Evolutionary conservation across 2,888 invertebrate genomes (phyloP), one percentile per base, ranked within the genome.

Genomic region (Pogonocherus hispidulus): DNA sequence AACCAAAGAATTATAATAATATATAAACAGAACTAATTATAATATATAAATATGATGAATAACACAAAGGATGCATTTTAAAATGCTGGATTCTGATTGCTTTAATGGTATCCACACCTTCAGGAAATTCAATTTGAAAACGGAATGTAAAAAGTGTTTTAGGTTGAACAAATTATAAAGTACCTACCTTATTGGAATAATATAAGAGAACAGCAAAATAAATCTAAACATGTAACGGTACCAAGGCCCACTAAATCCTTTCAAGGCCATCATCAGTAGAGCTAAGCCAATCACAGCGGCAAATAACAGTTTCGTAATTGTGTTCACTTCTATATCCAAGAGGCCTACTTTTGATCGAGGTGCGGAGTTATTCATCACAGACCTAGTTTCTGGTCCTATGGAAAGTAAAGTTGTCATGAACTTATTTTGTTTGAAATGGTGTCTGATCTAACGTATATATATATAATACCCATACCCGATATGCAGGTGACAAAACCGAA

Each of bases 281-380:
- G 98, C 95, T 18, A 98, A 88, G 47, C 95, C 91, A 72, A 99
- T 89, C 0, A 98, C 98, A 64, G 97, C 97, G 71, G 91, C 90
- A 84, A 98, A 99, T 55, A 99, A 87, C 16, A 97, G 90, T 88
- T 99, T 99, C 2, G 99, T 99, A 71, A 99, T 88, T 75, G 96
- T 94, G 87, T 99, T 99, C 66, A 99, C 94, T 87, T 98, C 98
- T 79, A 96, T 89, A 86, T 99, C 99, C 11, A 99, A 87, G 5
- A 97, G 89, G 5, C 99, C 99, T 65, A 98, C 94, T 90, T 99
- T 99, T 22, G 97, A 97, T 66, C 97, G 91, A 0, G 99, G 98
- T 52, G 93, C 91, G 0, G 97, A 97, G 83, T 99, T 99, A 87
- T 99, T 99, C 99, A 99, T 99, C 9, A 98, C 96, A 76, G 97